Conservation (phyloP, 2,888 invertebrate genomes). For the Catonia carolina region DNA sequence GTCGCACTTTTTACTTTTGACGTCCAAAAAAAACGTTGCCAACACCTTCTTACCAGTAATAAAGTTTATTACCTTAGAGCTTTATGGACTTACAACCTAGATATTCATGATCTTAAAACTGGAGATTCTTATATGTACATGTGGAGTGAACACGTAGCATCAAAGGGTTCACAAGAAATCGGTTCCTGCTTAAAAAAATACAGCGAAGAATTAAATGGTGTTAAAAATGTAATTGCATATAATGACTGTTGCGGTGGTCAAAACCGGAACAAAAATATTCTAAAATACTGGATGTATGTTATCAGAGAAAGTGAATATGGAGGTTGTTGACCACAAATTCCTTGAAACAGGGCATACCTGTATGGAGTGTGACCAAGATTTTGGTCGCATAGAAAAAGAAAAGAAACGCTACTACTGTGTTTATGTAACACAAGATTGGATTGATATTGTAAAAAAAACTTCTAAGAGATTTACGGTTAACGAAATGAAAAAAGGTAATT, state of each 20-base stretch:
- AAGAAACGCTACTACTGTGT: constrained; percentile 22
- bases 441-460: not conserved
- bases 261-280: constrained; percentile 36
- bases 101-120: constrained; percentile 32
- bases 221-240: constrained; percentile 17
- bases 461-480: constrained; percentile 2
- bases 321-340: constrained; percentile 27
- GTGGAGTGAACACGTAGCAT: constrained; percentile 33
- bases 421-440: constrained; percentile 13
- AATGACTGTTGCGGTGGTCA: constrained; percentile 33
- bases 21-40: constrained; percentile 34
- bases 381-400: constrained; percentile 29
- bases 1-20: not conserved
- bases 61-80: constrained; percentile 38
- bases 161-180: constrained; percentile 22
- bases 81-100: constrained; percentile 35
- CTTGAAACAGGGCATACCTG: constrained; percentile 28
- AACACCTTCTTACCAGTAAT: constrained; percentile 36
- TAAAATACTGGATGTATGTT: constrained; percentile 37
- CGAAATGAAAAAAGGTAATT: constrained; percentile 12
- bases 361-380: too few relatives aligned
- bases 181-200: constrained; percentile 22
- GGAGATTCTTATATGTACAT: constrained; percentile 33
- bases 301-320: constrained; percentile 21
- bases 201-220: constrained; percentile 5